Base-by-base conservation (phyloP, 2,113 vertebrate species). In the Passer domesticus region DNA sequence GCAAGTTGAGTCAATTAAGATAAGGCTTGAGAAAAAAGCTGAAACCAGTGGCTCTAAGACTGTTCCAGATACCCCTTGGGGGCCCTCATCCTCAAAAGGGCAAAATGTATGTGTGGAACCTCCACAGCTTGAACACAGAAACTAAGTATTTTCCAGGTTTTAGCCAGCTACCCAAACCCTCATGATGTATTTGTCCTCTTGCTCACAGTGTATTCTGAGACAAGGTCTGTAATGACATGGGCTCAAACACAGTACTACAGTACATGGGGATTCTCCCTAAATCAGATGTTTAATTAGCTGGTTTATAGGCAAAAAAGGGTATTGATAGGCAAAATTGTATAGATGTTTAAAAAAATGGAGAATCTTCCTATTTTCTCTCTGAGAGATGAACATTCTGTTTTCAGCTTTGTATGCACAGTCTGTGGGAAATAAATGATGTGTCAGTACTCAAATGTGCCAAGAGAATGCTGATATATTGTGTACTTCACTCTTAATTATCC, bases 341-440 rank as follows among this genome's bases (percentile, higher is more conserved):
- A 23, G 80, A 80, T 0, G 0, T 24, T 15, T 60, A 43, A 43
- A 90, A 89, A 87, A 82, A 62, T 5, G 10, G 18, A 81, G 21
- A 82, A 33, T 44, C 19, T 75, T 73, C 46, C 27, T 7, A 44
- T 10, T 60, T 93, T 58, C 15, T 80, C 50, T 50, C 24, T 66
- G 37, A 68, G 83, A 60, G 17, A 8, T 68, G n/a, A 82, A 62
- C 10, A 47, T 68, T 89, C 30, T 58, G 31, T 39, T 94, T 93
- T 87, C 64, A 93, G 35, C 30, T 86, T 83, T 86, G 22, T 46
- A 59, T 35, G 43, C 72, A 59, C 13, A 63, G 30, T 72, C 68
- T 89, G 9, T 50, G 60, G 55, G 47, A 96, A 95, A 96, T 81
- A 92, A 94, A 95, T 81, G 67, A 92, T 59, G 49, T 88, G 82